Evolutionary conservation across 2,113 vertebrate species (phyloP).

Genomic region (Sapayoa aenigma): DNA sequence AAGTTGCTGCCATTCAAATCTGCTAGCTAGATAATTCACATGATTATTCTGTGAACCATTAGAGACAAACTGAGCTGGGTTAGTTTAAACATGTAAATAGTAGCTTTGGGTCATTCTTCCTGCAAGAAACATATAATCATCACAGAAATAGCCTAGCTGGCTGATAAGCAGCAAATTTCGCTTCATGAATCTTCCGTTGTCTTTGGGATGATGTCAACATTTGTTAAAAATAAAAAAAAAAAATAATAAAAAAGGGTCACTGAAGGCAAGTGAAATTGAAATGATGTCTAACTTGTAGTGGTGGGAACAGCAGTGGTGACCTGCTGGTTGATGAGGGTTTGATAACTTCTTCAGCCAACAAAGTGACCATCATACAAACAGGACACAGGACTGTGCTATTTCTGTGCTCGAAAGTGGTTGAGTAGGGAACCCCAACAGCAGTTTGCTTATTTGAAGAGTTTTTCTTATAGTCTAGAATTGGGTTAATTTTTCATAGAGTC

Average conservation of each 20-base stretch:
- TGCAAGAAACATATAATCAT: background rate
- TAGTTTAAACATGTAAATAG: background rate
- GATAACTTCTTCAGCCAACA: background rate
- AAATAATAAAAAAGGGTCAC: background rate
- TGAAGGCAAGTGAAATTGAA: background rate
- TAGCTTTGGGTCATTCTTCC: background rate
- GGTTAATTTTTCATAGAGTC: background rate
- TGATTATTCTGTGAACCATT: background rate
- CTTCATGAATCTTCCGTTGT: fast-evolving
- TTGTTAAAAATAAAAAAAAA: background rate
- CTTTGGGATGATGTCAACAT: background rate
- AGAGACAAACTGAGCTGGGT: background rate
- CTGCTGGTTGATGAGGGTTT: background rate
- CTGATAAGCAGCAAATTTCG: background rate
- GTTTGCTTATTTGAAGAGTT: background rate
- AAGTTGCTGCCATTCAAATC: conserved; percentile 5
- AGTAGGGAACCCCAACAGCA: background rate
- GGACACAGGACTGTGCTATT: background rate
- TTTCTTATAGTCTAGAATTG: background rate
- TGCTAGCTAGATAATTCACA: background rate
- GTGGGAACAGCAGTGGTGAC: background rate
- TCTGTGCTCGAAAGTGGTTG: background rate
- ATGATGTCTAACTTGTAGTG: background rate
- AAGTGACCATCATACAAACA: fast-evolving
- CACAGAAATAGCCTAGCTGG: background rate